Evolutionary conservation across 2,888 invertebrate species (phyloP), one percentile per base, ranked within the genome.

Genomic region (Eurois occulta): DNA sequence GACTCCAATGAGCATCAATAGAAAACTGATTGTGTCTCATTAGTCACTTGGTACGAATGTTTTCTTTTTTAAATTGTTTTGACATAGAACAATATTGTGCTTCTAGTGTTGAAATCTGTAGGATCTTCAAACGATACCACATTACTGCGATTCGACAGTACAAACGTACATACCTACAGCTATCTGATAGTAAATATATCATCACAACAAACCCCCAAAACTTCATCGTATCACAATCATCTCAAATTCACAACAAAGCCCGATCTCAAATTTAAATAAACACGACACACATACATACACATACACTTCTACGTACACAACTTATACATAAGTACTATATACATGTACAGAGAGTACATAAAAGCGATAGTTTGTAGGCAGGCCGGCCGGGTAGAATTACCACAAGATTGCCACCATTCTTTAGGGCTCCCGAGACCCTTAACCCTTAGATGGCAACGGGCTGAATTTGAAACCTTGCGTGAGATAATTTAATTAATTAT

Each of bases 381-480:
- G 87, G 83, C 89, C 85, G 90, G 86, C 83, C 84, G 92, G 93
- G 91, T 92, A 91, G 92, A 92, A 92, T 92, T 92, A 94, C 95
- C 94, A 91, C 95, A 95, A 95, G 95, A 95, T 95, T 93, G 94
- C 93, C 91, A 89, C 92, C 94, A 95, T 95, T 95, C 94, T 94
- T 95, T 90, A 92, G 93, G 93, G 90, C 89, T 89, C 85, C 87
- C 84, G 86, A 90, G 89, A 90, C 91, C 90, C 91, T 88, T 86
- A 88, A 91, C 91, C 92, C 92, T 91, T 85, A 87, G 88, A 88
- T 88, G 89, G 88, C 77, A 81, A 87, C 88, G 85, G 86, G 82
- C 84, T 80, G 85, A 87, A 88, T 88, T 90, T 87, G 86, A 87
- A 89, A 86, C 89, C 90, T 89, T 88, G 80, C 92, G 91, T 88